These are phyloP conservation scores for Euphydryas editha DNA, from an alignment of 2,888 invertebrate species.

Conservation along the genomic window DNA sequence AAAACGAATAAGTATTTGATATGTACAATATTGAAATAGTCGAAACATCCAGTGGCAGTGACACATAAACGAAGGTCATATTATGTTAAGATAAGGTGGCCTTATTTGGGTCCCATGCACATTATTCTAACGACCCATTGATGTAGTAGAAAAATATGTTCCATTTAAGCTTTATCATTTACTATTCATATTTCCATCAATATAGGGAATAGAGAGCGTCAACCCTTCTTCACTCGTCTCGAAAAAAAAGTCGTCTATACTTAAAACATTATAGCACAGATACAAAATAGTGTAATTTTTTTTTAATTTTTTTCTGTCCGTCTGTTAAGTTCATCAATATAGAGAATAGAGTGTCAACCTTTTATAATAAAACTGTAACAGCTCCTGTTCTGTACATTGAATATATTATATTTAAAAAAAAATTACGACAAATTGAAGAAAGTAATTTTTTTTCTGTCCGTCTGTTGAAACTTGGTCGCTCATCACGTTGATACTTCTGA, in stretches of 20 bases:
- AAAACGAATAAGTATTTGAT: no score
- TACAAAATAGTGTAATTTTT: no score
- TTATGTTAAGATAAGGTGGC: conserved; percentile 23
- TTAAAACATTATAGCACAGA: background rate
- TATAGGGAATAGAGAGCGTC: background rate
- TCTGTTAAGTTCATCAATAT: no score
- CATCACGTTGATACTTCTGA: no score
- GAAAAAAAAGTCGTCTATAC: background rate
- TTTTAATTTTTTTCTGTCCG: no score
- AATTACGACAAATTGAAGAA: no score
- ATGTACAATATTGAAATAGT: background rate
- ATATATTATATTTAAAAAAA: no score
- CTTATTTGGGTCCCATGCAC: conserved; percentile 16
- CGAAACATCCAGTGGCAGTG: conserved; percentile 22
- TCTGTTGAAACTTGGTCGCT: no score
- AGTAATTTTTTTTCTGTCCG: no score
- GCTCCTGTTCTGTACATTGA: no score
- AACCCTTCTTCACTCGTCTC: background rate
- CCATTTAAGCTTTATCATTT: background rate
- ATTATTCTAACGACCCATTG: conserved; percentile 28
- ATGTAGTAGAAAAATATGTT: conserved; percentile 16
- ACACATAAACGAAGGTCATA: conserved; percentile 29
- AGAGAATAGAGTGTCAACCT: no score
- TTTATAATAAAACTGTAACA: no score
- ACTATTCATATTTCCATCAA: background rate